A percentile compares a stretch with the other conserved stretches of the same genome.
Conservation (phyloP, 2,797 vertebrate genomes). For the Squalus acanthias region DNA sequence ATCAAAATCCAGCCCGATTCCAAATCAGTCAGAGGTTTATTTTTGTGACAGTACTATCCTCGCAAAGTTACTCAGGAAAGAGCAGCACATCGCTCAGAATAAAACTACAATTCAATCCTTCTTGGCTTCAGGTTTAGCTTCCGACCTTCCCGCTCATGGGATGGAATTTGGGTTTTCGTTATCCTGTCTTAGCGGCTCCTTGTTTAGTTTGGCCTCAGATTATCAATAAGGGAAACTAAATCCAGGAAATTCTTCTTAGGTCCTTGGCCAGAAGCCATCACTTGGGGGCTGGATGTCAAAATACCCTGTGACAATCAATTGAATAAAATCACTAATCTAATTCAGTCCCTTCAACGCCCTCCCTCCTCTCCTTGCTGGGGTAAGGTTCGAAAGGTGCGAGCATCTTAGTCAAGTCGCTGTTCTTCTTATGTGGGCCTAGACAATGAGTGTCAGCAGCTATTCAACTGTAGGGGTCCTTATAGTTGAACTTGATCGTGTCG, state of each 20-base stretch:
- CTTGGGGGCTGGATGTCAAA: neutral
- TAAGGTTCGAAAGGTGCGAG: neutral
- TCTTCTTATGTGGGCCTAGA: neutral
- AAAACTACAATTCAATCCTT: neutral
- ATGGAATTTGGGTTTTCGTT: neutral
- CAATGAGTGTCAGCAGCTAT: neutral
- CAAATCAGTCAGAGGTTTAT: neutral
- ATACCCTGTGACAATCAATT: neutral
- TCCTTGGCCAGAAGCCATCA: neutral
- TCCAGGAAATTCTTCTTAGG: constrained; percentile 1
- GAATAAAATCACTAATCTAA: neutral
- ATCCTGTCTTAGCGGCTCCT: neutral
- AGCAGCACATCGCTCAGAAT: neutral
- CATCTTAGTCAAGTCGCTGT: neutral
- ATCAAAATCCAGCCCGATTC: neutral
- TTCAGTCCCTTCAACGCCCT: neutral
- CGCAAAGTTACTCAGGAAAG: neutral
- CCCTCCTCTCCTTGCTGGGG: neutral
- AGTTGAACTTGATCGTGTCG: neutral
- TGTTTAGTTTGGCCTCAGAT: neutral
- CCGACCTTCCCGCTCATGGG: neutral
- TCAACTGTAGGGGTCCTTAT: neutral
- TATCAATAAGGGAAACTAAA: neutral
- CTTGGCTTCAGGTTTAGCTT: neutral
- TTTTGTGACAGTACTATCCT: neutral